Conservation (phyloP, 2,113 vertebrate species). For the Actenoides hombroni region DNA sequence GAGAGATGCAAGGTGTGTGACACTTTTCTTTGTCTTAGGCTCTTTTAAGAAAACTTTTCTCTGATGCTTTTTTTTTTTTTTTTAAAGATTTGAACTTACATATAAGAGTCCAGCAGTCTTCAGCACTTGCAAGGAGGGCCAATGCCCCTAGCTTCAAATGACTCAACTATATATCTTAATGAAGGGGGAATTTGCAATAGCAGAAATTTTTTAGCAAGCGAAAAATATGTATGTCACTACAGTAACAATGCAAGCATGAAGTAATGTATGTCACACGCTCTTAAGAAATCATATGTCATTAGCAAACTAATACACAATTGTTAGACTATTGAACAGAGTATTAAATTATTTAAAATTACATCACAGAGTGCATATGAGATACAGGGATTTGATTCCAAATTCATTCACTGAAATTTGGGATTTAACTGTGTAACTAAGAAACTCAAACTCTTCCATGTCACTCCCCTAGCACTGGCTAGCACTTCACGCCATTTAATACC, state of each 20-base stretch:
- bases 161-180: neutral
- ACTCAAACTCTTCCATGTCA: neutral
- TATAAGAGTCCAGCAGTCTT: neutral
- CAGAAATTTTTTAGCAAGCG: rapidly evolving
- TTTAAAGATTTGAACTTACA: neutral
- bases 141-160: neutral
- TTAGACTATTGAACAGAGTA: neutral
- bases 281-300: neutral
- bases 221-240: neutral
- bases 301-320: neutral
- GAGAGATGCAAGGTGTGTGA: neutral
- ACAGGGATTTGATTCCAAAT: neutral
- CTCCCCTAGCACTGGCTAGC: neutral
- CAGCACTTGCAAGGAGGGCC: rapidly evolving
- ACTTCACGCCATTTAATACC: neutral
- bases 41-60: neutral
- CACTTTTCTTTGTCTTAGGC: neutral
- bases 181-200: neutral
- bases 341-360: neutral
- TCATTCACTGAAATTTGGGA: neutral
- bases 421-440: neutral
- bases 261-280: neutral
- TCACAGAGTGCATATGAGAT: rapidly evolving
- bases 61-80: neutral
- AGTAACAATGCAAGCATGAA: neutral